Evolutionary conservation across 2,113 vertebrate genomes (phyloP).

Genomic region (Cnemophilus loriae): DNA sequence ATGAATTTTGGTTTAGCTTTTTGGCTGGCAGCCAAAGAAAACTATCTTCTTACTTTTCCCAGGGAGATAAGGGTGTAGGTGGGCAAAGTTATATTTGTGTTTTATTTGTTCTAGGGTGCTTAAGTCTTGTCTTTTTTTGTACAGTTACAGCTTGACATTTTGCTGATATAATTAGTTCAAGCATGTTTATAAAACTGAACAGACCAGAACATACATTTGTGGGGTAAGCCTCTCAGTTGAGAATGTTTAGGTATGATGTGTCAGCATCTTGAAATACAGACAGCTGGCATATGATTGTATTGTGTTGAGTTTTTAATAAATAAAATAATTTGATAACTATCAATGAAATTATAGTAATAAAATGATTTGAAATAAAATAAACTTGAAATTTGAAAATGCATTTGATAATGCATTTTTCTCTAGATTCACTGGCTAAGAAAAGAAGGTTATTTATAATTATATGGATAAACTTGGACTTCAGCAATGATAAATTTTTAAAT

Average conservation of each 20-base stretch:
- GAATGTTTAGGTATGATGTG: not conserved
- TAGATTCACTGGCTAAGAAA: not conserved
- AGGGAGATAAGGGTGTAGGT: not conserved
- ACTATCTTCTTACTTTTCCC: not conserved
- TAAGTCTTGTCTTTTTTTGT: not conserved
- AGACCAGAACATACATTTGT: not conserved
- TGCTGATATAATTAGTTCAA: not conserved
- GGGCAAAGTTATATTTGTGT: not conserved
- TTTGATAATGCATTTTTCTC: not conserved
- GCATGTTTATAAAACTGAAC: not conserved
- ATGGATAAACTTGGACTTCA: not conserved
- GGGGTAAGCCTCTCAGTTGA: not conserved
- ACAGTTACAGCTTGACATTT: not conserved
- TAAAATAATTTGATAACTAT: not conserved
- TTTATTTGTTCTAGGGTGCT: not conserved
- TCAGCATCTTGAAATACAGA: not conserved
- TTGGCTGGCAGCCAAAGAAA: not conserved
- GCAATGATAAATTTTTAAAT: not conserved
- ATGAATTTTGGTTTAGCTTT: not conserved
- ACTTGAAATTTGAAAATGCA: too few species aligned
- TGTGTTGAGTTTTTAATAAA: not conserved
- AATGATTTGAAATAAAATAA: too few species aligned
- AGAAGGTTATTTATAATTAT: not conserved
- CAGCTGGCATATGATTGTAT: not conserved
- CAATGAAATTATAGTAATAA: too few species aligned